Percentiles rank a stretch among this genome's conserved stretches.
These are phyloP conservation scores for Drosophila micromelanica DNA, from an alignment of 1,140 invertebrate genomes.

Conservation along the genomic window DNA sequence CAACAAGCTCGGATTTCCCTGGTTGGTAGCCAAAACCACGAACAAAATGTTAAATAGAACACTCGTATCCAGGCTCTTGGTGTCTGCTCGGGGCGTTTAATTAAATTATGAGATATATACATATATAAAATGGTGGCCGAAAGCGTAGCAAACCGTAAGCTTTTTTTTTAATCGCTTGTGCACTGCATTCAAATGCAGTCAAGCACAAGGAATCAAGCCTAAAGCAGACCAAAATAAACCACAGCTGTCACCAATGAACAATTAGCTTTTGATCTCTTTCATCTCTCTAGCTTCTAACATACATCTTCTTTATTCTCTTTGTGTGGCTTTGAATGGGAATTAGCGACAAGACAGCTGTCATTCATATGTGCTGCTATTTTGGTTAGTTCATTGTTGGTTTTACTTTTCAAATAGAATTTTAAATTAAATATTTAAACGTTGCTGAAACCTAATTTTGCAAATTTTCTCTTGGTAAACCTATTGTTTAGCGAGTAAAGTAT, in stretches of 20 bases:
- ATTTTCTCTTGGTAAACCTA: no score
- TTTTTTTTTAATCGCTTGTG: slow-evolving; percentile 2
- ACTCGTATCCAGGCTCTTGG: neutral
- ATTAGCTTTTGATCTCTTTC: slow-evolving; percentile 13
- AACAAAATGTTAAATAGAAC: slow-evolving; percentile 15
- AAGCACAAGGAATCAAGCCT: slow-evolving; percentile 6
- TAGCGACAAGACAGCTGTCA: neutral
- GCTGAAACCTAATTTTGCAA: no score
- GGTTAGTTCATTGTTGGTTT: neutral
- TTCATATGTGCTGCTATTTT: neutral
- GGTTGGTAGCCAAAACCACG: slow-evolving; percentile 3
- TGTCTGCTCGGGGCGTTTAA: neutral
- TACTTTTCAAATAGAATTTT: no score
- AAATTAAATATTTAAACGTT: no score
- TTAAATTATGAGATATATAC: neutral
- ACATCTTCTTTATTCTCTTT: neutral
- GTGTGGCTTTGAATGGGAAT: neutral
- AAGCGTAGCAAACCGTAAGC: neutral
- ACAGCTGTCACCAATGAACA: slow-evolving; percentile 6
- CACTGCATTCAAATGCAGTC: slow-evolving; percentile 26
- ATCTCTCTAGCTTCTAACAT: neutral
- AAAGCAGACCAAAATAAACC: neutral
- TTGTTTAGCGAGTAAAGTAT: no score
- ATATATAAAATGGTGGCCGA: slow-evolving; percentile 6
- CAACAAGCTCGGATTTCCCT: neutral